Base-by-base conservation (phyloP, 2,113 vertebrate species). In the Rhabdomys dilectus region DNA sequence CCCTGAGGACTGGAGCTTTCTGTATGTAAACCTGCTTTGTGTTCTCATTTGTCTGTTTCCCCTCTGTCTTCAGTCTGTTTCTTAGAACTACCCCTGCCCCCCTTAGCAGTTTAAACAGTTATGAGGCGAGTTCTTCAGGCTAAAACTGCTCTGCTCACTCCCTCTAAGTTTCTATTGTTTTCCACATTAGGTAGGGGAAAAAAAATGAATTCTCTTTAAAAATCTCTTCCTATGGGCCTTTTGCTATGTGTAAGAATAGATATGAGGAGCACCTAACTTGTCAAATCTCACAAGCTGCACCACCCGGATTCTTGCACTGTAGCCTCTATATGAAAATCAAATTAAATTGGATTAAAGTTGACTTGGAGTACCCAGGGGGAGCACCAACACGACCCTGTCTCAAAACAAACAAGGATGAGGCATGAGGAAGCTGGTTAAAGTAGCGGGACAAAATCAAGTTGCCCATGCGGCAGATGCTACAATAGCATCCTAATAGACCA, bases 401-500 rank as follows among this genome's bases (percentile, higher is more conserved):
- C 58, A 51, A 78, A 66, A 78, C 60, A 45, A 42, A 24, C 39
- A 51, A n/a, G 45, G 5, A 36, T 7, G n/a, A 78, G 13, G 42
- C 13, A 13, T 60, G 48, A 85, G 85, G 81, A n/a, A 77, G 34
- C 0, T 36, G 45, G 19, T 87, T 85, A 68, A 91, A 48, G 10
- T 11, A 86, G 66, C 36, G 68, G 48, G 39, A 89, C 48, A 89
- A 91, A 91, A 87, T 76, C 58, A 95, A 93, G 66, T 56, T 42
- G 21, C 34, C 66, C 53, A 17, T 36, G 6, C 15, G 21, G 31
- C 70, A 91, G 60, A 51, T 11, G 51, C 51, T 51, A 51, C 51
- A 51, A 51, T 34, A 66, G 70, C n/a, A 66, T 78, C 76, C 77
- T 53, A n/a, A 45, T 66, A 31, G n/a, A 53, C 19, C 66, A 75